Evolutionary conservation across 2,888 invertebrate species (phyloP).

Genomic region (Drosophila cognata): DNA sequence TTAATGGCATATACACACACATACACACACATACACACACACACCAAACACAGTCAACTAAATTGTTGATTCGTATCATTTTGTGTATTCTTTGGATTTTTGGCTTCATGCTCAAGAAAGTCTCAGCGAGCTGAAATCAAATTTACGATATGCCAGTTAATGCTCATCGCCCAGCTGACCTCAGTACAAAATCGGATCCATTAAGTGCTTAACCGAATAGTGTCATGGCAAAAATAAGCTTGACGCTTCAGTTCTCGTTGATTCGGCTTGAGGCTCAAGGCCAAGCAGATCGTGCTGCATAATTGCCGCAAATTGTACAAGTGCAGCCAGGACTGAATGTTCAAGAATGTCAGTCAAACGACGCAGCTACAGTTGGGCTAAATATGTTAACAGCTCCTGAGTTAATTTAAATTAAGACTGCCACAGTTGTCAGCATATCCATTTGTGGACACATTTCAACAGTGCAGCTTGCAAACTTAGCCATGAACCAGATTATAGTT

Average conservation of each 20-base stretch:
- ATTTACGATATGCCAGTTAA: not conserved
- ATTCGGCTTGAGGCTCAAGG: not conserved
- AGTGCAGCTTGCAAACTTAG: not conserved
- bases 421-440: not conserved
- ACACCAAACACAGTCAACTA: not conserved
- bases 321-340: not conserved
- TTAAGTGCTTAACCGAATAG: not conserved
- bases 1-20: constrained; percentile 29
- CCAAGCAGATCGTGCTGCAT: not conserved
- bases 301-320: not conserved
- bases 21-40: constrained; percentile 1
- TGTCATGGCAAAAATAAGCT: not conserved
- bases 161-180: not conserved
- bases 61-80: not conserved
- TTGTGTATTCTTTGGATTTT: not conserved
- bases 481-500: not conserved
- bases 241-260: not conserved
- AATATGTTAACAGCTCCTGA: not conserved
- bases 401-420: not conserved
- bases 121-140: not conserved
- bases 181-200: not conserved
- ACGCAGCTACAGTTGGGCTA: not conserved
- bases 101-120: not conserved
- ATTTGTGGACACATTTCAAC: not conserved
- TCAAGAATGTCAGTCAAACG: not conserved